Evolutionary conservation across 2,113 vertebrate species (phyloP), one percentile per base, ranked within the genome.

Genomic region (Calidris pygmaea): DNA sequence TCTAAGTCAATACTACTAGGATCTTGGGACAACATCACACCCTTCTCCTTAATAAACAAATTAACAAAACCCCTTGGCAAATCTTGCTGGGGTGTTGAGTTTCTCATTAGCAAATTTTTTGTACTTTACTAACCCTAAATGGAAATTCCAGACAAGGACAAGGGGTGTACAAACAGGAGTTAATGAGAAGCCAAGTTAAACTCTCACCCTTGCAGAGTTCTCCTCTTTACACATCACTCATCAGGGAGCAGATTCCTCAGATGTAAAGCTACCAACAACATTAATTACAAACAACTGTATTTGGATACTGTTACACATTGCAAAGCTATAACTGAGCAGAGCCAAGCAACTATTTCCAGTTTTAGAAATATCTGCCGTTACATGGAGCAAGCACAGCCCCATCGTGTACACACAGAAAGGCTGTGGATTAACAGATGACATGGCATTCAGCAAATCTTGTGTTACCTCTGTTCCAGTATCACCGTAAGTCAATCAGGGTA

Each of bases 381-480:
- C 27, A 43, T 0, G 0, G 27, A 85, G 12, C 43, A 55, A 82
- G 43, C 0, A 0, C 22, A 55, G 39, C 18, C 27, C n/a, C 14
- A 30, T 26, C 26, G n/a, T 8, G 2, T 20, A 22, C 1, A 1
- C 55, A 43, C 17, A 56, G 56, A 50, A 45, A 79, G 27, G 20
- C n/a, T 83, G 48, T 0, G 2, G 53, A 26, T 52, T 83, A 24
- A 50, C 50, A 39, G 45, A 21, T 32, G 27, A 24, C 29, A 4
- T 11, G 21, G 34, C 17, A 45, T 59, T 85, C 65, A 68, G 47
- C 15, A 72, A 39, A 50, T 56, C 32, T 43, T 2, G 0, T 48
- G 48, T 60, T 66, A 67, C 24, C 48, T 17, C 30, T 12, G 34
- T 15, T 58, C 24, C 34, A 35, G 37, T 27, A 48, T 41, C n/a